Percentiles rank a stretch among this genome's conserved stretches.
phyloP scores from a whole-genome alignment of 2,797 vertebrate genomes.

The Lemur catta region DNA sequence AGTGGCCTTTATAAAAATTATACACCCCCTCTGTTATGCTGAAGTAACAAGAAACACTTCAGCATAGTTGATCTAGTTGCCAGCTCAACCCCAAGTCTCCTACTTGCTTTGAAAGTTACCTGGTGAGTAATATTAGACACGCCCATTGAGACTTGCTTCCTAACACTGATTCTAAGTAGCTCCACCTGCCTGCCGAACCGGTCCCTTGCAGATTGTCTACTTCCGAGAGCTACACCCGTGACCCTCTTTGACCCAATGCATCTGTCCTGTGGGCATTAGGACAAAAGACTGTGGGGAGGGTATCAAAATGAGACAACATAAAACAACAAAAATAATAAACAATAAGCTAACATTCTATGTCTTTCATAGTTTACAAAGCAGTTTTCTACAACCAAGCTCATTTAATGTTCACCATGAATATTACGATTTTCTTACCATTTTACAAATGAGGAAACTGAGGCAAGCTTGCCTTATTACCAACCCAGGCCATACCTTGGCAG shows the following conservation, averaged over 20 bases:
- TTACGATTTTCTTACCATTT: not conserved
- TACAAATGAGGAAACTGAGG: not conserved
- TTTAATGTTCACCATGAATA: not conserved
- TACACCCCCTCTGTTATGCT: not conserved
- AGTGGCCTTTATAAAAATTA: not conserved
- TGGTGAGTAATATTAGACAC: not conserved
- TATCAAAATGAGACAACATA: not conserved
- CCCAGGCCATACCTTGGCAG: not conserved
- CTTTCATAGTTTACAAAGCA: not conserved
- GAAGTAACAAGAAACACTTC: not conserved
- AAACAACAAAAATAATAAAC: not conserved
- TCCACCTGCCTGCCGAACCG: fast-evolving
- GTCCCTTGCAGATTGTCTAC: not conserved
- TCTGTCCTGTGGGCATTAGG: not conserved
- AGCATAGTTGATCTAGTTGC: fast-evolving
- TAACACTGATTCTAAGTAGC: fast-evolving
- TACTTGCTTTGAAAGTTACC: not conserved
- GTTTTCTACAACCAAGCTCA: not conserved
- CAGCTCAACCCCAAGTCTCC: not conserved
- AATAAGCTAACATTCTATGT: not conserved
- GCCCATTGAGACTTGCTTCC: not conserved
- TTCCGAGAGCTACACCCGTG: not conserved
- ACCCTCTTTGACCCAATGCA: not conserved
- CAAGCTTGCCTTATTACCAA: not conserved
- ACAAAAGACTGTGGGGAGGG: not conserved